Evolutionary conservation across 1,140 invertebrate genomes (phyloP), one percentile per base, ranked within the genome.

Genomic region (Zaprionus gabonicus): DNA sequence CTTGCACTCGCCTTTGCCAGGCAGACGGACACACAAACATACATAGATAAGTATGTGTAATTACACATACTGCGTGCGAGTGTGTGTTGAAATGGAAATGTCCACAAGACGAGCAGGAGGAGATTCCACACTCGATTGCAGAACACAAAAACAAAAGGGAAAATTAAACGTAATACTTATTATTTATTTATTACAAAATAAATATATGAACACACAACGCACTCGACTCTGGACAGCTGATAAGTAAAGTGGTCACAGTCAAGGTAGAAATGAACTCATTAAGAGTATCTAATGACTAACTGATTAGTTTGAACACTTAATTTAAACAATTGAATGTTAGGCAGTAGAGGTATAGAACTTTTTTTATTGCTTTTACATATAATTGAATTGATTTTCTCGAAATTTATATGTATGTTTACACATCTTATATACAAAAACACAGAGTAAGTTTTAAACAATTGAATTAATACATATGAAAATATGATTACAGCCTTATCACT

Each of bases 1-100:
- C 56, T 56, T 72, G 74, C 74, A 76, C 74, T 76, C 69, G 69
- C 58, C 60, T 41, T 71, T 27, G 38, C 13, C 46, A 6, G 25
- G n/a, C 53, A 17, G 1, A n/a, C 53, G 15, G 7, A 34, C 9
- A 34, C 9, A 34, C 7, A 9, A 10, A 3, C 20, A 23, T 51
- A 4, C 20, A 34, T 23, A 23, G 23, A 23, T 34, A 55, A 55
- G 25, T 55, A 25, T 41, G 15, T 41, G 17, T 56, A 38, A 34
- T n/a, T 25, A 31, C n/a, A 12, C 5, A 51, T 3, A 51, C 20
- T 31, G 17, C 4, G 62, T 44, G 34, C 10, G 17, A 15, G 28
- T 34, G 17, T 27, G n/a, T 31, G 34, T 17, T 60, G 38, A 31
- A 10, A 49, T 49, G 17, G 17, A 49, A 20, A 49, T 49, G 46